phyloP scores from a whole-genome alignment of 2,797 vertebrate genomes.

The Acanthornis magna region DNA sequence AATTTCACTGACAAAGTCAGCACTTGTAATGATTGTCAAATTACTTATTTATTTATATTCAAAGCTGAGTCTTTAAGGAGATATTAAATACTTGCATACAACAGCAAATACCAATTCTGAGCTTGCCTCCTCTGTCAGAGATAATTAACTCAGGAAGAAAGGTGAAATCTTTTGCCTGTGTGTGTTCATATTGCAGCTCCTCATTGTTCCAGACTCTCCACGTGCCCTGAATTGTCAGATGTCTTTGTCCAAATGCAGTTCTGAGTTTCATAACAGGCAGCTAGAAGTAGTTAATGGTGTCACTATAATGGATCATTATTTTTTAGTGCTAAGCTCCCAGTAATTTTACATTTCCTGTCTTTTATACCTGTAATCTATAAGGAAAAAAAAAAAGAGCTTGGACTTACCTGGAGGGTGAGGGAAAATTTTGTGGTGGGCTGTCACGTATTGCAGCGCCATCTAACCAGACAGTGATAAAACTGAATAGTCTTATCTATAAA shows the following conservation, averaged over 20 bases:
- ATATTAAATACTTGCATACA: background rate
- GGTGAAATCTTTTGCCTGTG: background rate
- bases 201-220: constrained; percentile 8
- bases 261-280: background rate
- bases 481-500: background rate
- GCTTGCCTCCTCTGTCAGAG: background rate
- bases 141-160: background rate
- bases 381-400: background rate
- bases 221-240: background rate
- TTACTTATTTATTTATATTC: background rate
- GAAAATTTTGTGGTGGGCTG: background rate
- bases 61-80: background rate
- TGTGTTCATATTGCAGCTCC: constrained; percentile 11
- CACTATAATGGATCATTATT: background rate
- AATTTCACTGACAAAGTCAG: background rate
- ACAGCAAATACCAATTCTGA: background rate
- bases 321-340: background rate
- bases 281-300: constrained; percentile 15
- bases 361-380: background rate
- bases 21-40: background rate
- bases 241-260: background rate
- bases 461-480: constrained; percentile 52
- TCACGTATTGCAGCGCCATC: background rate
- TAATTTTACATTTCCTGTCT: background rate
- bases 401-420: background rate